Conservation (phyloP, 2,888 invertebrate species). For the Oscheius sp. region DNA sequence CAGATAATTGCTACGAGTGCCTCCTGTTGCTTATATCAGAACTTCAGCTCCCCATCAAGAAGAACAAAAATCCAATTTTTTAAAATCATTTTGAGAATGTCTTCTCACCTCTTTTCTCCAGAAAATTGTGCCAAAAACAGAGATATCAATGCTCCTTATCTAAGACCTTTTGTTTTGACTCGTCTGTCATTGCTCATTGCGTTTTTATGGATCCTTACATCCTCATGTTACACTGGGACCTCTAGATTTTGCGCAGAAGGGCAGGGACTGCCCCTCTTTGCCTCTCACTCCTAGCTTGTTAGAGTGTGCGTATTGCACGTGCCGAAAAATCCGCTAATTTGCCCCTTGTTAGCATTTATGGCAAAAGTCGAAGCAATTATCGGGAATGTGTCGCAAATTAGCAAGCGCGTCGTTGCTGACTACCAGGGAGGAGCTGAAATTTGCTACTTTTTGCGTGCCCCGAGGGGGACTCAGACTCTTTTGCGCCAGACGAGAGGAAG, state of each 20-base stretch:
- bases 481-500: too few species aligned
- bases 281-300: not conserved
- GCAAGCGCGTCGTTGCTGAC: constrained; percentile 20
- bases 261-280: not conserved
- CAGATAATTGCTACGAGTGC: not conserved
- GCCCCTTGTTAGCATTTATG: constrained; percentile 25
- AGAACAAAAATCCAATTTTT: too few species aligned
- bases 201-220: constrained; percentile 23
- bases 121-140: not conserved
- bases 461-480: too few species aligned
- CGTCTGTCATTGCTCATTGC: not conserved
- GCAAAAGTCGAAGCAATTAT: constrained; percentile 30
- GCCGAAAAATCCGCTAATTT: constrained; percentile 23
- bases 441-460: not conserved
- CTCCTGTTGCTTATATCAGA: not conserved
- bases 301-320: constrained; percentile 12
- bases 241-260: not conserved
- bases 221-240: constrained; percentile 19
- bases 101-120: not conserved
- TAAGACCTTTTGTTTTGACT: not conserved
- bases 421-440: not conserved
- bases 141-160: constrained; percentile 5
- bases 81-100: too few species aligned
- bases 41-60: constrained; percentile 10
- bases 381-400: constrained; percentile 28